Conservation (phyloP, 2,113 vertebrate genomes). For the Tachycineta bicolor region DNA sequence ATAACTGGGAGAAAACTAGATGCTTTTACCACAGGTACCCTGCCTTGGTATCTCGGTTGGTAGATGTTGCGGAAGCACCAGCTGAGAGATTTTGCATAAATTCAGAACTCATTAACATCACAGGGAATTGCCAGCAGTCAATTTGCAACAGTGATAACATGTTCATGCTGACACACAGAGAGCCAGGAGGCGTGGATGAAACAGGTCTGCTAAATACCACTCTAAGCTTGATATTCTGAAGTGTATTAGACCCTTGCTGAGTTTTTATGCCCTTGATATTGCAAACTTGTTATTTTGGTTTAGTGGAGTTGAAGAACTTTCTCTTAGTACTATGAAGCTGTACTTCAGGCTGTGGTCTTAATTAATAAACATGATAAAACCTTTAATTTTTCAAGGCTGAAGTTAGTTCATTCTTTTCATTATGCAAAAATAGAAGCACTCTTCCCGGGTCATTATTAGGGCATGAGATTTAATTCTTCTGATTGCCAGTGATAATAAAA, state of each 20-base stretch:
- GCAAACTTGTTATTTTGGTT: not conserved
- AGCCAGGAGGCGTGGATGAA: not conserved
- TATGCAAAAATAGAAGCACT: not conserved
- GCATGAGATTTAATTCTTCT: not conserved
- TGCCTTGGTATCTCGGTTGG: not conserved
- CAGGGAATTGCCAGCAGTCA: not conserved
- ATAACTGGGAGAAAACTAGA: not conserved
- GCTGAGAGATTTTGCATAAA: not conserved
- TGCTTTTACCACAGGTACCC: not conserved
- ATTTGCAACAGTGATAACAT: not conserved
- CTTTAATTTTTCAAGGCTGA: not conserved
- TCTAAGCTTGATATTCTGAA: not conserved
- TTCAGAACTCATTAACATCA: conserved; percentile 16
- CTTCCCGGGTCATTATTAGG: not conserved
- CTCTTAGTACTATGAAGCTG: not conserved
- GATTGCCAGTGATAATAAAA: conserved; percentile 9
- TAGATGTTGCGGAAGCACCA: not conserved
- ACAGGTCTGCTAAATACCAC: not conserved
- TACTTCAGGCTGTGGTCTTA: not conserved
- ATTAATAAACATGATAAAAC: not conserved
- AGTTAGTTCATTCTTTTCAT: not conserved
- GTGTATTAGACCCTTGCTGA: not conserved
- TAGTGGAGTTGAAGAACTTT: not conserved
- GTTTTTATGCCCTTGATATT: conserved; percentile 2
- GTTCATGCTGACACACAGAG: not conserved